Base-by-base conservation (phyloP, 2,797 vertebrate species). In the Leptoclinus maculatus region DNA sequence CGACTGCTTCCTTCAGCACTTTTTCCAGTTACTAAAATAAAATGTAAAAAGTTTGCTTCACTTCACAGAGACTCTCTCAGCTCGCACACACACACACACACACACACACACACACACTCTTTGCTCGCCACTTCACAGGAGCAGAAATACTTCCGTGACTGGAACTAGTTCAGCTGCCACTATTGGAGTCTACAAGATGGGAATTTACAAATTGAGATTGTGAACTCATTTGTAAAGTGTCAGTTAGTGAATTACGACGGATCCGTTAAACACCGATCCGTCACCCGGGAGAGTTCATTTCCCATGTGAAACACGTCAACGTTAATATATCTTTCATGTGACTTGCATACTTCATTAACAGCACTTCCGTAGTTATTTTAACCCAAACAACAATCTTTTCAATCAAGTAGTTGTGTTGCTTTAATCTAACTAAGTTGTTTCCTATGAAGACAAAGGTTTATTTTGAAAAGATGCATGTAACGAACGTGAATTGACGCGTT, bases 41-140 rank as follows among this genome's bases (percentile, higher is more conserved):
- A 79, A 78, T 45, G 7, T n/a, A n/a, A 83, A 56, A 85, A 82
- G 41, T 85, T 81, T 77, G 66, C 71, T 47, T 83, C 56, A 79
- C 78, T 83, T 84, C 73, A 82, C 76, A 75, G 34, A 71, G 54
- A 25, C 58, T 79, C 6, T 27, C 59, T 78, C 38, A 13, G 14
- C 64, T 10, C 21, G 12, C 49, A 12, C n/a, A 8, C 17, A 53
- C 49, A 53, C 49, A 53, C 49, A 53, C 49, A 53, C 49, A 51
- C 49, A 23, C 49, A 51, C 49, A 51, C 21, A 62, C 59, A 62
- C 59, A 7, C 32, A 6, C 21, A 25, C 59, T 12, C 60, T 69
- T 60, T 41, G 19, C 25, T 57, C 62, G 47, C 60, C 67, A 27
- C 58, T 65, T 83, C 58, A 83, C 81, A 71, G 25, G 47, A 29